Evolutionary conservation across 2,113 vertebrate species (phyloP).

Genomic region (Bettongia penicillata): DNA sequence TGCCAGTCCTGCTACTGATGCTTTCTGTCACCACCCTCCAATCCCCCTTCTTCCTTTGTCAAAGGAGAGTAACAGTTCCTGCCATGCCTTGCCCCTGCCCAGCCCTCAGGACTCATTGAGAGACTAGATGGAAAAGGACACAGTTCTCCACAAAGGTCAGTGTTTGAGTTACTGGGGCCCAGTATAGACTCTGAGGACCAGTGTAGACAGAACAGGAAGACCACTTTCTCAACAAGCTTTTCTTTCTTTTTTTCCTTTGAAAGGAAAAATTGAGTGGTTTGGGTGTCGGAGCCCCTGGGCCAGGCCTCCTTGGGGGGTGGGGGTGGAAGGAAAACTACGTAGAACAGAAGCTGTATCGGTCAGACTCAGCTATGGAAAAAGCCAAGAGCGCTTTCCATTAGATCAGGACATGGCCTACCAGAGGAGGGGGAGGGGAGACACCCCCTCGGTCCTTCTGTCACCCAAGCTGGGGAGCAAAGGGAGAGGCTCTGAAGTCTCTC

Average conservation of each 20-base stretch:
- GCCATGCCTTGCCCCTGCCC: no score
- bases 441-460: background rate
- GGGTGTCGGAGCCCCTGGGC: background rate
- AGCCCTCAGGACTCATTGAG: background rate
- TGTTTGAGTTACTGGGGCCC: background rate
- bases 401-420: background rate
- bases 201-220: background rate
- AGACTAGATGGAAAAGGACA: background rate
- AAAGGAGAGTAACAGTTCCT: background rate
- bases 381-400: background rate
- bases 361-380: constrained; percentile 54
- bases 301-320: no score
- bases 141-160: background rate
- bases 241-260: background rate
- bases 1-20: no score
- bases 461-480: background rate
- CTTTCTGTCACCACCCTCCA: background rate
- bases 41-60: background rate
- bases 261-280: background rate
- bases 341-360: background rate
- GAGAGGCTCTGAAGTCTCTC: background rate
- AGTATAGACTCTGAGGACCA: background rate
- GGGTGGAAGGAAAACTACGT: background rate
- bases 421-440: background rate
- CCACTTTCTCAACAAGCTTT: constrained; percentile 9